These are phyloP conservation scores for Amblyjoppa fuscipennis DNA, from an alignment of 2,888 invertebrate genomes.

Conservation along the genomic window DNA sequence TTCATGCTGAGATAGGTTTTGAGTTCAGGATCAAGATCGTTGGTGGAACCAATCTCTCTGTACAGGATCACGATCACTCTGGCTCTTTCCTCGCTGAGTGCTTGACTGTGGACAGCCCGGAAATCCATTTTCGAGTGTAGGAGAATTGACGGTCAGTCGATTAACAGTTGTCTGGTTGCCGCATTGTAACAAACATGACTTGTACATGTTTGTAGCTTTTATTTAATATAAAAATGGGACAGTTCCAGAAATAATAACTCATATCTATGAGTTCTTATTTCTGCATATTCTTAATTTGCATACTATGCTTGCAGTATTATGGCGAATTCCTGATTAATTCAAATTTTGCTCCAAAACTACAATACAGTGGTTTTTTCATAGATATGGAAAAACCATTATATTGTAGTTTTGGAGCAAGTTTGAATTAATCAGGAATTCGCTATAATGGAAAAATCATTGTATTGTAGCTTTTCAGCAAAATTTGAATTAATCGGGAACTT, in stretches of 20 bases:
- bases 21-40: conserved; percentile 89
- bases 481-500: background rate
- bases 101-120: conserved; percentile 90
- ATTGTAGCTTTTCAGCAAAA: background rate
- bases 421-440: background rate
- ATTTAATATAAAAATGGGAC: too few species aligned
- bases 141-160: too few species aligned
- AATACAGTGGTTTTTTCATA: too few species aligned
- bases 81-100: conserved; percentile 89
- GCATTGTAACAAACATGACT: too few species aligned
- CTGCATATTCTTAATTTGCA: too few species aligned
- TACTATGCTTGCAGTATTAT: background rate
- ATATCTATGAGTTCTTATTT: too few species aligned
- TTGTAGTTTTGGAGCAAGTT: background rate
- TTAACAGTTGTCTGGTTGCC: too few species aligned
- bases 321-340: background rate
- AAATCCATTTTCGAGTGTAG: conserved; percentile 90
- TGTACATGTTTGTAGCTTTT: too few species aligned
- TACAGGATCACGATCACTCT: conserved; percentile 91
- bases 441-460: background rate
- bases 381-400: background rate
- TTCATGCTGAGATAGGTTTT: conserved; percentile 91
- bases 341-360: too few species aligned
- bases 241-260: too few species aligned
- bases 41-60: conserved; percentile 89